phyloP scores from a whole-genome alignment of 1,140 invertebrate genomes.

The Cydia amplana region DNA sequence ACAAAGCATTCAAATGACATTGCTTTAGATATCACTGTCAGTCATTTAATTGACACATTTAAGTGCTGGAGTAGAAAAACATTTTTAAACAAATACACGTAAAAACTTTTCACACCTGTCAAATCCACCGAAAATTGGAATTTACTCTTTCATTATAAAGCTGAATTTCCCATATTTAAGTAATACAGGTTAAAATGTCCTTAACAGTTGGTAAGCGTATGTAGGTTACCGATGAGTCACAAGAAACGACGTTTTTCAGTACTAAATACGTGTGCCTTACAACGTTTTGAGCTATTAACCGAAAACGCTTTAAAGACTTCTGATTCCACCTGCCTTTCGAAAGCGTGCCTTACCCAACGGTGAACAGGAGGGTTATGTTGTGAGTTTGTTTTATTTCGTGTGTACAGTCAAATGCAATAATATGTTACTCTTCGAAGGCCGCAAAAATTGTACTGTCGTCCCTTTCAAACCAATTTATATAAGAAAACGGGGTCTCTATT shows the following conservation, averaged over 20 bases:
- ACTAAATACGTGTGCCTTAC: background rate
- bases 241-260: background rate
- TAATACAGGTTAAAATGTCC: background rate
- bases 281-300: background rate
- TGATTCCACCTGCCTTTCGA: constrained; percentile 1
- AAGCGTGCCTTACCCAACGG: constrained; percentile 2
- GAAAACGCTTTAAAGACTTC: constrained; percentile 5
- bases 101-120: background rate
- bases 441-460: no score
- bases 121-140: background rate
- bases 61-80: no score
- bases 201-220: constrained; percentile 1
- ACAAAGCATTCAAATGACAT: no score
- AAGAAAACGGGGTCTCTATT: no score
- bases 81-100: background rate
- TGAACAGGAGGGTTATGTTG: background rate
- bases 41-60: no score
- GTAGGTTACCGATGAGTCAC: background rate
- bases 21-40: no score
- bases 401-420: no score
- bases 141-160: background rate
- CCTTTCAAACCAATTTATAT: no score
- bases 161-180: background rate
- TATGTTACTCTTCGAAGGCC: no score
- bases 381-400: no score